These are phyloP conservation scores for Heliothis peltigera DNA, from an alignment of 2,888 invertebrate species.

Conservation along the genomic window DNA sequence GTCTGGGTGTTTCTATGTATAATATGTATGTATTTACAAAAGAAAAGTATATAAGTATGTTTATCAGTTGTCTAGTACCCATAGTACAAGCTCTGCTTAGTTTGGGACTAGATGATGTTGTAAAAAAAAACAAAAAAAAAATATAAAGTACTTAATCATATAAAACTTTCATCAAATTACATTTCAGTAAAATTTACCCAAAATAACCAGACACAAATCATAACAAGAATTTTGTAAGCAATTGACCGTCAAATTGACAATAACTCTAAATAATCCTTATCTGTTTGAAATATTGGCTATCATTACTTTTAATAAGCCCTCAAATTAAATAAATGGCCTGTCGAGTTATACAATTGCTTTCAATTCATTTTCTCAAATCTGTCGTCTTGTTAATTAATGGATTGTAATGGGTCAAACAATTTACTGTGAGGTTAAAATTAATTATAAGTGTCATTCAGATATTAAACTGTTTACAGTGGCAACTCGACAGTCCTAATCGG, in stretches of 20 bases:
- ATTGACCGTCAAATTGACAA: neutral
- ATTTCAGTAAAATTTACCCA: neutral
- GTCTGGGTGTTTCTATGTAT: too few species aligned
- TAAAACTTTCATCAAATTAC: too few species aligned
- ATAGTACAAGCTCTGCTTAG: too few species aligned
- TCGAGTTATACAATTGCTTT: slow-evolving; percentile 33
- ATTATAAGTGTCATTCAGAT: neutral
- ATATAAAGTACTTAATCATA: too few species aligned
- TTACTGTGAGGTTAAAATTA: neutral
- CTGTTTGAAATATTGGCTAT: slow-evolving; percentile 12
- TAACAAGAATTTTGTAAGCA: neutral
- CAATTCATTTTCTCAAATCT: slow-evolving; percentile 16
- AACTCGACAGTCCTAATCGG: too few species aligned
- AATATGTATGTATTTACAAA: too few species aligned
- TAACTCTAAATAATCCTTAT: slow-evolving; percentile 8
- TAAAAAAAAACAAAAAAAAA: too few species aligned
- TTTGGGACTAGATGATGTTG: too few species aligned
- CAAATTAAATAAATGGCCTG: slow-evolving; percentile 17
- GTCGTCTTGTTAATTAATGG: slow-evolving; percentile 11
- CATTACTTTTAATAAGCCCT: slow-evolving; percentile 19
- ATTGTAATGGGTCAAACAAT: neutral
- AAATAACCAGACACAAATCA: neutral
- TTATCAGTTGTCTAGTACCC: too few species aligned
- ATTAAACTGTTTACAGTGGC: neutral
- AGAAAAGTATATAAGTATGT: too few species aligned